Evolutionary conservation across 2,888 invertebrate species (phyloP).

Genomic region (Drosophila niveifrons): DNA sequence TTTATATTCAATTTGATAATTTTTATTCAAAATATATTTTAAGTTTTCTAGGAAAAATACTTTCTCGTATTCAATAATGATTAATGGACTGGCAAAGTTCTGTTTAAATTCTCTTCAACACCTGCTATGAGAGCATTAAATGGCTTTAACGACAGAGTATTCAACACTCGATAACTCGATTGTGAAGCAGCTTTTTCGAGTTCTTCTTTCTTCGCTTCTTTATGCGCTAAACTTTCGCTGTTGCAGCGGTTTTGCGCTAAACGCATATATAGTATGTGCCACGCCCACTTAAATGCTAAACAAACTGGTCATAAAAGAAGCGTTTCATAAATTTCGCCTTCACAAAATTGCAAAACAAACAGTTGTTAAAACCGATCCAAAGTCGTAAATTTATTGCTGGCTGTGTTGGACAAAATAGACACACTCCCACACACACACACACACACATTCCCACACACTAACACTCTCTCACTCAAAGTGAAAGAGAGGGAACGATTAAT

Average conservation of each 20-base stretch:
- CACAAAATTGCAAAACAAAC: slow-evolving; percentile 76
- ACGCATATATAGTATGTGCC: slow-evolving; percentile 15
- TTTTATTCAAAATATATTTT: too few species aligned
- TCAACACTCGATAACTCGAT: background rate
- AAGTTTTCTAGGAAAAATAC: too few species aligned
- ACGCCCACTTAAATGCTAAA: slow-evolving; percentile 56
- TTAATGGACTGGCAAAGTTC: too few species aligned
- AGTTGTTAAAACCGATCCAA: slow-evolving; percentile 67
- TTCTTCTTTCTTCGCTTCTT: background rate
- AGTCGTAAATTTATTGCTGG: slow-evolving; percentile 61
- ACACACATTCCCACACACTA: slow-evolving; percentile 7
- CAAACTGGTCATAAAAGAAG: slow-evolving; percentile 61
- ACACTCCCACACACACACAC: slow-evolving; percentile 21
- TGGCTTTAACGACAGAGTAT: background rate
- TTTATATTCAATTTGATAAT: too few species aligned
- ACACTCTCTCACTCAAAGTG: slow-evolving; percentile 19
- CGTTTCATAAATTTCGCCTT: slow-evolving; percentile 63
- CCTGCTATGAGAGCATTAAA: background rate
- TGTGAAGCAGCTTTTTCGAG: background rate
- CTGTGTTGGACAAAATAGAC: slow-evolving; percentile 30
- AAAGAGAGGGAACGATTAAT: slow-evolving; percentile 60
- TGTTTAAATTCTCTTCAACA: background rate
- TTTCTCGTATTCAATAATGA: too few species aligned
- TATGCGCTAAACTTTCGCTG: slow-evolving; percentile 8
- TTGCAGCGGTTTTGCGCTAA: background rate